A percentile compares a stretch with the other conserved stretches of the same genome.
Conservation (phyloP, 2,113 vertebrate species). For the Sapajus apella region DNA sequence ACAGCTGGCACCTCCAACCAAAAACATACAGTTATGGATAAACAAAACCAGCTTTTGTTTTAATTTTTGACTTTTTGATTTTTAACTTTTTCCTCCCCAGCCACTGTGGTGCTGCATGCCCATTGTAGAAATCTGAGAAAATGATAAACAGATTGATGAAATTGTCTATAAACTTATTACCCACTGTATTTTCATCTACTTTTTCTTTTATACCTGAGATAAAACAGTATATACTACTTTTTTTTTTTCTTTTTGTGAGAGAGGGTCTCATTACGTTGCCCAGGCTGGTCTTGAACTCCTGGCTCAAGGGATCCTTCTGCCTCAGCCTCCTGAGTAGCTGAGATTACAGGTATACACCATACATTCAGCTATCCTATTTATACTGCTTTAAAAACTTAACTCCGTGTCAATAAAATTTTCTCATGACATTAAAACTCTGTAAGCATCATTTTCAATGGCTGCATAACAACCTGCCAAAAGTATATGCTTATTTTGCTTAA, state of each 20-base stretch:
- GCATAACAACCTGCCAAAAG: background rate
- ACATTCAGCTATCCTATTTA: background rate
- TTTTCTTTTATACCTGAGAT: background rate
- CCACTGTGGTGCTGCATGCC: background rate
- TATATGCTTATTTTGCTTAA: background rate
- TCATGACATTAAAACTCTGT: background rate
- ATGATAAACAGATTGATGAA: background rate
- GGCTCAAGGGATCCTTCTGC: background rate
- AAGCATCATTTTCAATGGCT: background rate
- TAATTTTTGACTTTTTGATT: background rate
- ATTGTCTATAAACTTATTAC: background rate
- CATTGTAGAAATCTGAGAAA: background rate
- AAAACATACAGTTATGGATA: background rate
- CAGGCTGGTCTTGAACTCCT: background rate
- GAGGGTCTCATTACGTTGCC: background rate
- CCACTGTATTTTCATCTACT: background rate
- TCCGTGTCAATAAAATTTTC: background rate
- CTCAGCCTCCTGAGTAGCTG: background rate
- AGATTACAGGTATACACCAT: background rate
- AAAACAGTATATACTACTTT: background rate
- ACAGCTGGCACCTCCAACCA: background rate
- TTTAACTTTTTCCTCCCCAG: background rate
- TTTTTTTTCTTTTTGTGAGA: background rate
- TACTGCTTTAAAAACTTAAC: background rate
- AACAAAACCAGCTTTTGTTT: background rate